A percentile compares a stretch with the other conserved stretches of the same genome.
Evolutionary conservation across 2,113 vertebrate species (phyloP).

Genomic region (Eudorcas thomsonii): DNA sequence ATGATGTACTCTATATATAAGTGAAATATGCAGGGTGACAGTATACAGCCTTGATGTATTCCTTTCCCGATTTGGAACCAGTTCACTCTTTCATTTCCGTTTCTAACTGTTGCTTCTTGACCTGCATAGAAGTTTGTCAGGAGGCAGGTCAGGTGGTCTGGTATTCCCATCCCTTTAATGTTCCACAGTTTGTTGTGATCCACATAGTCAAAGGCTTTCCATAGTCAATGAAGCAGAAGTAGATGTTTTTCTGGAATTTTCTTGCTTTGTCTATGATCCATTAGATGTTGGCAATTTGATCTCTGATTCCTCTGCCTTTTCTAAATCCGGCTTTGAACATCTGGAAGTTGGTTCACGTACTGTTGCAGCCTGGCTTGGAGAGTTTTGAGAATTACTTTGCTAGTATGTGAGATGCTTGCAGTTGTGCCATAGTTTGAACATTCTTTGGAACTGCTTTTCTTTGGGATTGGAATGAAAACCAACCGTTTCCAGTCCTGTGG

Average conservation of each 20-base stretch:
- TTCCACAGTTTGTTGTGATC: neutral
- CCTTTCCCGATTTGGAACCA: neutral
- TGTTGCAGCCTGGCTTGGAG: neutral
- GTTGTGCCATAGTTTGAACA: neutral
- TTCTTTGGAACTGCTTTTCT: neutral
- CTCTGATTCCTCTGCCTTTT: neutral
- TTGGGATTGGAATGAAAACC: neutral
- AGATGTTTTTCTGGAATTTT: neutral
- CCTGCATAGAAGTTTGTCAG: neutral
- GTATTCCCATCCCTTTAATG: neutral
- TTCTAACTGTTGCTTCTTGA: neutral
- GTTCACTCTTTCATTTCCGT: neutral
- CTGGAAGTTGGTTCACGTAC: neutral
- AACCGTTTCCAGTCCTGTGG: neutral
- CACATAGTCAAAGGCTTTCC: neutral
- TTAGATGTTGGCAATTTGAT: neutral
- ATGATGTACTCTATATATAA: neutral
- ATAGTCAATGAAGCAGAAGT: neutral
- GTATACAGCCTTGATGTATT: neutral
- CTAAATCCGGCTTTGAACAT: neutral
- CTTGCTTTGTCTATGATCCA: neutral
- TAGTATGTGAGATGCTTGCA: neutral
- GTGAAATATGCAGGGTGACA: neutral
- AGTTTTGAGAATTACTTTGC: neutral
- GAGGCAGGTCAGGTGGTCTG: neutral